phyloP scores from a whole-genome alignment of 2,888 invertebrate species.

The Acronicta alni region DNA sequence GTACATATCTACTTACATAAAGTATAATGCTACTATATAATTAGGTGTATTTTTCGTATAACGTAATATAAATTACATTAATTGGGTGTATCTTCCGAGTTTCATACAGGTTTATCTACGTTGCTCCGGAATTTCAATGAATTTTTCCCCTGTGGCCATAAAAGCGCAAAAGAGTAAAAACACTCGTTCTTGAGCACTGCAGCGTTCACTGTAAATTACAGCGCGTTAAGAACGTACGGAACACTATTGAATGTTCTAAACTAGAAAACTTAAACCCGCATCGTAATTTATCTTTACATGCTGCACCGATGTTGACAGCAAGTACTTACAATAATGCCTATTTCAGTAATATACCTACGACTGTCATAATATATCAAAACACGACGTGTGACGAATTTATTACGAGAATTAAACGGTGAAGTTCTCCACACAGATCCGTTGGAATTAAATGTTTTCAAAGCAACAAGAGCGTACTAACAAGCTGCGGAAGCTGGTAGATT shows the following conservation, averaged over 20 bases:
- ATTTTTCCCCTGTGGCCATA: slow-evolving; percentile 54
- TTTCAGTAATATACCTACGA: slow-evolving; percentile 17
- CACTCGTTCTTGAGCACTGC: slow-evolving; percentile 52
- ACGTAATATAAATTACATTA: slow-evolving; percentile 46
- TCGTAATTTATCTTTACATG: slow-evolving; percentile 22
- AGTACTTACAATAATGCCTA: slow-evolving; percentile 10
- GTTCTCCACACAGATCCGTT: slow-evolving; percentile 54
- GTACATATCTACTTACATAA: slow-evolving; percentile 7
- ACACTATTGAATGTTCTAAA: slow-evolving; percentile 43
- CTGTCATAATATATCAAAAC: slow-evolving; percentile 59
- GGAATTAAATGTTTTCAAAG: slow-evolving; percentile 65
- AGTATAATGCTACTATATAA: slow-evolving; percentile 40
- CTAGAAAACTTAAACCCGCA: slow-evolving; percentile 24
- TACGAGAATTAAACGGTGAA: slow-evolving; percentile 56
- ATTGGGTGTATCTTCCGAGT: slow-evolving; percentile 44
- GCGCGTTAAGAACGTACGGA: slow-evolving; percentile 46
- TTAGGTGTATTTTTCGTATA: slow-evolving; percentile 24
- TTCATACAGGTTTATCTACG: slow-evolving; percentile 49
- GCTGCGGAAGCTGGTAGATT: slow-evolving; percentile 63
- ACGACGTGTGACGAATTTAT: slow-evolving; percentile 61
- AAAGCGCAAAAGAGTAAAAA: slow-evolving; percentile 51
- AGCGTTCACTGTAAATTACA: slow-evolving; percentile 51
- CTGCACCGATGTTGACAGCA: slow-evolving; percentile 6
- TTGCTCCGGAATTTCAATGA: slow-evolving; percentile 50
- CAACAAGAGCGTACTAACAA: slow-evolving; percentile 71